Base-by-base conservation (phyloP, 2,888 invertebrate species). In the Parnassius glacialis region DNA sequence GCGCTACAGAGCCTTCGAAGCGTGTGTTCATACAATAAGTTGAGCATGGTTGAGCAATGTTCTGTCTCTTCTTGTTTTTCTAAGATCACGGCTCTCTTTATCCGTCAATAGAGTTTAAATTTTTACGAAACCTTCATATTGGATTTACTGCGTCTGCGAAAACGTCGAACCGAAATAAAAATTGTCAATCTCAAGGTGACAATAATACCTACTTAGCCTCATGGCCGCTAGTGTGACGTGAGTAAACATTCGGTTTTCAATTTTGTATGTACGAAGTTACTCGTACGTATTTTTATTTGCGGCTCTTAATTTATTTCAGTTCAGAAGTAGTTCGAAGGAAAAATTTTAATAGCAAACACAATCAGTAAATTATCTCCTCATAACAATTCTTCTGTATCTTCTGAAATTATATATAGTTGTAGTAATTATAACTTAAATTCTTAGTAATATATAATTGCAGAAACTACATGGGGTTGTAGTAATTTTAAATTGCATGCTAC, bases 151-250 rank as follows among this genome's bases (percentile, higher is more conserved):
- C 47, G 20, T 59, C 41, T 53, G 41, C 43, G 9, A 7, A 48
- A 48, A 48, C n/a, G 7, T 55, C n/a, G 45, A 55, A 55, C 1
- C 45, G 45, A 48, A 48, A 54, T 54, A 54, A 59, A 53, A 47
- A 53, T 59, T 10, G 48, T 41, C 20, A 54, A 53, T 48, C n/a
- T 54, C 20, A 41, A 42, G 2, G 42, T n/a, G n/a, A 53, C 47
- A 9, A 9, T n/a, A 12, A 9, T 12, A 12, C 16, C 12, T 25
- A 9, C 34, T 10, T 44, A 25, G 10, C 12, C 41, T 53, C 34
- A 53, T 13, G 41, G 12, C 12, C 25, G 7, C 11, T 1, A 3
- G 3, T 9, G 20, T 10, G 34, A 41, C 11, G 25, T 52, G 9
- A 12, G 41, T 51, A 51, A 50, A 52, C 52, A 44, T 45, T 16